Base-by-base conservation (phyloP, 2,888 invertebrate genomes). In the Scaptomyza reducta region DNA sequence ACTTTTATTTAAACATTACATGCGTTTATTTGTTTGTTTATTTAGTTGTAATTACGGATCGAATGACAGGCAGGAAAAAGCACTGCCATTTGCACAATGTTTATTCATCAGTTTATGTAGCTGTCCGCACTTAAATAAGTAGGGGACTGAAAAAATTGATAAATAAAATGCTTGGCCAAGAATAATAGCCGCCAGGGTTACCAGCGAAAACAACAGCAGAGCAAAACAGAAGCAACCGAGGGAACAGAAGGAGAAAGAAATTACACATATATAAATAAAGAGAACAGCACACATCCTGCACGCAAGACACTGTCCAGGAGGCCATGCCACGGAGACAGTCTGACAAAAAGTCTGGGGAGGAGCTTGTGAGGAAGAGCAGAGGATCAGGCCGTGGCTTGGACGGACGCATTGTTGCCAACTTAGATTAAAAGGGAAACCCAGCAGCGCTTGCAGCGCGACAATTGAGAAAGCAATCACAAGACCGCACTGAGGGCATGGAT, bases 381-480 rank as follows among this genome's bases (percentile, higher is more conserved):
- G 35, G 51, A n/a, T n/a, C 46, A 45, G 46, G 54, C 50, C 51
- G 42, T 53, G 33, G 47, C 42, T 25, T 38, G 64, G 46, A 70
- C 56, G 64, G 46, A 70, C 56, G 79, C 77, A 68, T 74, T 84
- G 79, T 84, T 76, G 72, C 76, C 77, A 84, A 81, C 80, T 81
- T 79, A 65, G 74, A 81, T 81, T 85, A 72, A 74, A 81, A 74
- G 79, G 71, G 80, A 81, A 77, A 66, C 77, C 79, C 71, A 71
- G 61, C 70, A 80, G 62, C 54, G 76, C 70, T 80, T 64, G 66
- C 62, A 62, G 70, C 78, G 67, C 65, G 69, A 63, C 77, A 81
- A 81, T 84, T 74, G 79, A 78, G 76, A 84, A 80, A 71, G 84
- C 81, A 84, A 81, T 84, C 79, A 77, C 57, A 67, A 78, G 68